These are phyloP conservation scores for Octopus sinensis DNA, from an alignment of 1,140 invertebrate genomes.

Conservation along the genomic window DNA sequence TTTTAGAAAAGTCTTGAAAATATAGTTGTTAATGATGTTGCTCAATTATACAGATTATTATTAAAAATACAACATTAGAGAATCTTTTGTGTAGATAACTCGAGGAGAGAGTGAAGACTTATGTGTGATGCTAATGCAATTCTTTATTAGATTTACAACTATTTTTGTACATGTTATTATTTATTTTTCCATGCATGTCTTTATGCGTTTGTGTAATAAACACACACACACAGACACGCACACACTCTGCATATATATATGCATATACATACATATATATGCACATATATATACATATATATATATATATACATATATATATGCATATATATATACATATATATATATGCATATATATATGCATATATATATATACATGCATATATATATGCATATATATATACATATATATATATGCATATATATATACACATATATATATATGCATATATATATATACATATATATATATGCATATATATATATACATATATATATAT, in stretches of 20 bases:
- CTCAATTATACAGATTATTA: too few relatives aligned
- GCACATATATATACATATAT: background rate
- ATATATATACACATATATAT: constrained; percentile 14
- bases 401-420: background rate
- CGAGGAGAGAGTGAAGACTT: too few relatives aligned
- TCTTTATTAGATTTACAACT: too few relatives aligned
- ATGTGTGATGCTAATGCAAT: too few relatives aligned
- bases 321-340: background rate
- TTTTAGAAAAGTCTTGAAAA: too few relatives aligned
- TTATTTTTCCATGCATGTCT: background rate
- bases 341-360: background rate
- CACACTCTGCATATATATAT: background rate
- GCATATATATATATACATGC: background rate
- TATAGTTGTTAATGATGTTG: too few relatives aligned
- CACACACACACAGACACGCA: constrained; percentile 12
- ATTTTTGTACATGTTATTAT: too few relatives aligned
- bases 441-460: background rate
- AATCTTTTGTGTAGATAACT: too few relatives aligned
- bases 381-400: background rate
- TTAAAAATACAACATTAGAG: too few relatives aligned
- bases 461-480: constrained; percentile 1
- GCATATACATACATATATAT: background rate
- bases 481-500: constrained; percentile 3
- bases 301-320: background rate
- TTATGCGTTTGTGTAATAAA: background rate